Evolutionary conservation across 1,140 invertebrate genomes (phyloP), one percentile per base, ranked within the genome.

Genomic region (Yoshiicerus persimilis): DNA sequence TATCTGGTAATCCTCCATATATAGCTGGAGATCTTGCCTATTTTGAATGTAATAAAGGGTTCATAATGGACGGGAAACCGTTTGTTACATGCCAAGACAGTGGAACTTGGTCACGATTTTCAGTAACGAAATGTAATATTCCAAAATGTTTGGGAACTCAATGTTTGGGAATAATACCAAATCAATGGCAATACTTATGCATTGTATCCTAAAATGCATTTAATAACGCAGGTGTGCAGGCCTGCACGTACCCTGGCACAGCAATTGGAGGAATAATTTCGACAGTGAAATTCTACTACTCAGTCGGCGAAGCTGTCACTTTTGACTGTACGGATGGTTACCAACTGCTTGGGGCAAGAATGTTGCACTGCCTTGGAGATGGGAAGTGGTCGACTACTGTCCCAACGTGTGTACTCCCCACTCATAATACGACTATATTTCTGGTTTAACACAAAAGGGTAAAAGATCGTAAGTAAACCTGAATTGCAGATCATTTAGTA

Each of bases 1-100:
- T 96, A 86, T 95, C 95, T 91, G 96, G 95, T 34, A 80, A 93
- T 86, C 94, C 94, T 70, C 95, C 95, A 20, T 97, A 96, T 92
- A 94, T 96, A 91, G 96, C 96, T 27, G 96, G 96, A 20, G 96
- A 97, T 92, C 94, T 97, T 27, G 94, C 97, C 23, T 96, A 97
- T 91, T 96, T 96, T 93, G 96, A 96, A 92, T 98, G 97, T 93
- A 95, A 96, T 92, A 95, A 96, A 66, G 96, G 97, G 87, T 97
- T 95, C 92, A 97, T 97, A 94, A 95, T 98, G 93, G 95, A 97
- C 92, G 97, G 97, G 4, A 94, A 96, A 91, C 95, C 96, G 13
- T 96, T 96, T 89, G 94, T 97, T 56, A 95, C 96, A 16, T 98
- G 97, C 93, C 96, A 97, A 93, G 96, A 97, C 92, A 97, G 95